Evolutionary conservation across 2,797 vertebrate genomes (phyloP).

Genomic region (Clangula hyemalis): DNA sequence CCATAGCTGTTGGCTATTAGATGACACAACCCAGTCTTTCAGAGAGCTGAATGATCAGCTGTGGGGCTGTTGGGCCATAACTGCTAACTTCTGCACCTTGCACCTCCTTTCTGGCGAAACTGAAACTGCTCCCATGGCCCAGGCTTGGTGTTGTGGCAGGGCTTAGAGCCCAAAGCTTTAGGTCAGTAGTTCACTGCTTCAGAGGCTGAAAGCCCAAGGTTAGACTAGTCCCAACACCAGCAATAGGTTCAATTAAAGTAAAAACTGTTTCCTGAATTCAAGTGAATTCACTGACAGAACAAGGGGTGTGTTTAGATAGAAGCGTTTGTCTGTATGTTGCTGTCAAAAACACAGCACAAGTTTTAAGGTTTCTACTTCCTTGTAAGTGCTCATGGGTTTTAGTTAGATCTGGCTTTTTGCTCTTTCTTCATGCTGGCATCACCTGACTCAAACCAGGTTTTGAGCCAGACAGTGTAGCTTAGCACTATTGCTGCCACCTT

Average conservation of each 20-base stretch:
- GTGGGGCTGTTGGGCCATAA: neutral
- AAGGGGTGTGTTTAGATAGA: neutral
- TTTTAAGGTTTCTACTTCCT: neutral
- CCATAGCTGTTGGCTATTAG: neutral
- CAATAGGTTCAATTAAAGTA: neutral
- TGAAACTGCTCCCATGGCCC: neutral
- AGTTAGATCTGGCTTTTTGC: neutral
- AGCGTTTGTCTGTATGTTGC: neutral
- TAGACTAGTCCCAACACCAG: neutral
- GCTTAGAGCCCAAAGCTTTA: neutral
- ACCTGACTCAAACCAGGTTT: neutral
- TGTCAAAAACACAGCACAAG: neutral
- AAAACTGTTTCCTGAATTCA: neutral
- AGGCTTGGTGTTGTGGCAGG: neutral
- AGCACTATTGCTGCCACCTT: neutral
- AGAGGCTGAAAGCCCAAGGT: neutral
- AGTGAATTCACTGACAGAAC: neutral
- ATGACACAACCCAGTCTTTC: neutral
- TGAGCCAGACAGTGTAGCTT: neutral
- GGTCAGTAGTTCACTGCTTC: neutral
- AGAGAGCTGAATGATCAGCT: neutral
- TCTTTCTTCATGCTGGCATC: neutral
- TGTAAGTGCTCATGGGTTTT: fast-evolving
- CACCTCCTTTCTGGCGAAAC: neutral
- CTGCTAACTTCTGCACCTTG: neutral